A percentile compares a stretch with the other conserved stretches of the same genome.
These are phyloP conservation scores for Xenops minutus DNA, from an alignment of 2,797 vertebrate species.

Conservation along the genomic window DNA sequence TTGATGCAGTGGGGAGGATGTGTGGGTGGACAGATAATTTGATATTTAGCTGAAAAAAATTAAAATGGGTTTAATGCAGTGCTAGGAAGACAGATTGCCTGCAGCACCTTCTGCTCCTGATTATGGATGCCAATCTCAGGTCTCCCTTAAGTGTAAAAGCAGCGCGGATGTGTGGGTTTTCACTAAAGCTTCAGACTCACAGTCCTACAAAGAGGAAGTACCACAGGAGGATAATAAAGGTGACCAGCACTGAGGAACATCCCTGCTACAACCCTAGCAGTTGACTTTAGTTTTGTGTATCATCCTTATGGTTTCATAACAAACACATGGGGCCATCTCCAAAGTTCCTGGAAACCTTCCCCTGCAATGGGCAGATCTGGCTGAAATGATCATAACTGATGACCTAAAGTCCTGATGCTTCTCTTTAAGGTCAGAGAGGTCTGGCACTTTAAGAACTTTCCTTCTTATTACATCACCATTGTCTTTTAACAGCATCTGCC, in stretches of 20 bases:
- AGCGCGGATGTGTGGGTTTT: neutral
- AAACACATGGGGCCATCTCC: neutral
- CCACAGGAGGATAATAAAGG: neutral
- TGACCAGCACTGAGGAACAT: neutral
- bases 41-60: constrained; percentile 53
- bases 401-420: neutral
- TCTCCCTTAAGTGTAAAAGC: constrained; percentile 29
- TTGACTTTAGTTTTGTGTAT: neutral
- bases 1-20: constrained; percentile 17
- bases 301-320: neutral
- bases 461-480: neutral
- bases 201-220: neutral
- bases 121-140: constrained; percentile 58
- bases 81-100: constrained; percentile 47
- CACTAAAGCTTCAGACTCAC: neutral
- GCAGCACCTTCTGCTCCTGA: constrained; percentile 61
- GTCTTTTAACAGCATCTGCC: neutral
- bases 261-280: neutral
- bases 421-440: neutral
- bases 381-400: neutral
- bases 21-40: constrained; percentile 59
- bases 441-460: neutral
- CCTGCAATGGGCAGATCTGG: neutral
- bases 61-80: constrained; percentile 46
- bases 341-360: neutral